Evolutionary conservation across 2,888 invertebrate species (phyloP), one percentile per base, ranked within the genome.

Genomic region (Lasius fuliginosus): DNA sequence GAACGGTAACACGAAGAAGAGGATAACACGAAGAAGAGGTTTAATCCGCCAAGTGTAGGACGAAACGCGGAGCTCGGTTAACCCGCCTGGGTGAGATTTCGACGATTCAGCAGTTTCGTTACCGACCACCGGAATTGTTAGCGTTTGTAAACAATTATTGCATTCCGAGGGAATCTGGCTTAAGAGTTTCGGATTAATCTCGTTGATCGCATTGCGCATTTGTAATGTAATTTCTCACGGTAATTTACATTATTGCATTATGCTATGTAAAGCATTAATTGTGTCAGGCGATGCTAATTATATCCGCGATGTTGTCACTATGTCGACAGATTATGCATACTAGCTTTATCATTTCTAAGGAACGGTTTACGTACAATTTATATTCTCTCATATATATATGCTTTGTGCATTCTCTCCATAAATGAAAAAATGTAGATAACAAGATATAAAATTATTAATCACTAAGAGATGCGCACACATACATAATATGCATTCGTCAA

Each of bases 1-100:
- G 18, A 33, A 69, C 33, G 58, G 33, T 69, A 77, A 69, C 69
- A 56, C 69, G 79, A 56, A 79, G 71, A 58, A 69, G 42, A 33
- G 79, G 23, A 46, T 69, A 77, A 69, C 69, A 56, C 69, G 79
- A 56, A 79, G 71, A 58, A 69, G 42, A 33, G 79, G 23, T 69
- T 69, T 79, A 79, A 79, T 79, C 77, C n/a, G 15, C 69, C 42
- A 33, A 42, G 69, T 60, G 58, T 42, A 8, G 40, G 53, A 77
- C 75, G 6, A 62, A 46, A 64, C 46, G 40, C 12, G n/a, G 42
- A 69, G 30, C 56, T 53, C 36, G 68, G 56, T 58, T 58, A 79
- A 42, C 58, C n/a, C 56, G 18, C 15, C 42, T n/a, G 69, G 30
- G 9, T 77, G 53, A 68, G 56, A 56, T 77, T 58, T 56, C 68